phyloP scores from a whole-genome alignment of 2,113 vertebrate species.

The Protobothrops flavoviridis region DNA sequence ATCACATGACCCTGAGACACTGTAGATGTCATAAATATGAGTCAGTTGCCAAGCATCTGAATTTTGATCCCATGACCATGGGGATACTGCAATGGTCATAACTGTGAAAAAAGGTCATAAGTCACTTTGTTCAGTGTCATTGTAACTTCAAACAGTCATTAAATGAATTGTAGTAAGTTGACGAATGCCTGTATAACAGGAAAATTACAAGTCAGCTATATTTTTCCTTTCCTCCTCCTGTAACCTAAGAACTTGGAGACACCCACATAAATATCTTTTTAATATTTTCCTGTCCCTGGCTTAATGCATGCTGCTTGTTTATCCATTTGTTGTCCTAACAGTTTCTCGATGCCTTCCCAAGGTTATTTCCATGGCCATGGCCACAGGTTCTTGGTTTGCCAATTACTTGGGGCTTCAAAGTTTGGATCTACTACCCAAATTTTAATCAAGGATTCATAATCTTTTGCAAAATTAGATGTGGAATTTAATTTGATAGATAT shows the following conservation, averaged over 20 bases:
- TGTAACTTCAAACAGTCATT: too few species aligned
- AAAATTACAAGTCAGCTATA: background rate
- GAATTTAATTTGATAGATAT: background rate
- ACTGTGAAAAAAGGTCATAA: too few species aligned
- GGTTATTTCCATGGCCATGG: background rate
- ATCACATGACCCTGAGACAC: too few species aligned
- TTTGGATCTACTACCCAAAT: background rate
- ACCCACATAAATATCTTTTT: background rate
- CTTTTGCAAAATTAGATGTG: background rate
- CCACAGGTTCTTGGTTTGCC: background rate
- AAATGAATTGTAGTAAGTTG: too few species aligned
- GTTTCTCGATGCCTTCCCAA: background rate
- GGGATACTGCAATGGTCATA: too few species aligned
- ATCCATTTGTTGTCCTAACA: background rate
- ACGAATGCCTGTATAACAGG: background rate
- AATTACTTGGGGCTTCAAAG: background rate
- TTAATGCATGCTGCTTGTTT: background rate
- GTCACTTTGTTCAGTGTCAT: too few species aligned
- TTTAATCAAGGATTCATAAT: background rate
- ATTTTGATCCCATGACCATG: too few species aligned
- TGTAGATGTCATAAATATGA: too few species aligned
- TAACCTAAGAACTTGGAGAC: background rate
- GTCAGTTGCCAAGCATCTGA: too few species aligned
- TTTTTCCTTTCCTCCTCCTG: background rate
- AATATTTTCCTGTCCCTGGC: background rate